phyloP scores from a whole-genome alignment of 1,140 invertebrate genomes.

The Ganaspis sp. region DNA sequence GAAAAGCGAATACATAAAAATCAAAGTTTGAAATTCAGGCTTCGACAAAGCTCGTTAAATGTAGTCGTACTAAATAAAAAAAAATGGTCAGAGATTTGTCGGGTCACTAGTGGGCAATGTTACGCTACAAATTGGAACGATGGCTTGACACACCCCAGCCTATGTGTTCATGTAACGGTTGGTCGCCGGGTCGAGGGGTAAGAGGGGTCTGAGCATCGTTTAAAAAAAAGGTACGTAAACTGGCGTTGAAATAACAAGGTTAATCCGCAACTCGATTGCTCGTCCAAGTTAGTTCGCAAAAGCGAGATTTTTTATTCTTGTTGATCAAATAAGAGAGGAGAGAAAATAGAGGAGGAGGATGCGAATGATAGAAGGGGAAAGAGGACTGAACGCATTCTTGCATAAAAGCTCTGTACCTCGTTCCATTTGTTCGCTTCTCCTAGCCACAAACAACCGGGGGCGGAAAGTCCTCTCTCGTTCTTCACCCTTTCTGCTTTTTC shows the following conservation, averaged over 20 bases:
- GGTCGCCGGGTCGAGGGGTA: not conserved
- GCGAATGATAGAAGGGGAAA: not conserved
- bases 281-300: slow-evolving; percentile 23
- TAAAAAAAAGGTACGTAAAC: not conserved
- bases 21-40: not conserved
- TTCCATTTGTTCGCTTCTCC: slow-evolving; percentile 56
- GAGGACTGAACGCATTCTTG: slow-evolving; percentile 42
- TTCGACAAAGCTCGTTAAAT: slow-evolving; percentile 10
- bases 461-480: slow-evolving; percentile 32
- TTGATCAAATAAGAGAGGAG: slow-evolving; percentile 35
- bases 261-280: slow-evolving; percentile 15
- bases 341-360: slow-evolving; percentile 14
- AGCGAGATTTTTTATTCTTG: slow-evolving; percentile 27
- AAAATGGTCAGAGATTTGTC: not conserved
- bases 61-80: slow-evolving; percentile 8
- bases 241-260: slow-evolving; percentile 30
- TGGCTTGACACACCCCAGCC: not conserved
- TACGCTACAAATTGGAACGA: slow-evolving; percentile 13
- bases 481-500: slow-evolving; percentile 24
- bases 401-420: slow-evolving; percentile 51
- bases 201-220: not conserved
- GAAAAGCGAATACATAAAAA: not conserved
- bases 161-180: slow-evolving; percentile 21
- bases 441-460: slow-evolving; percentile 51
- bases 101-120: slow-evolving; percentile 12